Base-by-base conservation (phyloP, 2,888 invertebrate species). In the Agonum fuliginosum region DNA sequence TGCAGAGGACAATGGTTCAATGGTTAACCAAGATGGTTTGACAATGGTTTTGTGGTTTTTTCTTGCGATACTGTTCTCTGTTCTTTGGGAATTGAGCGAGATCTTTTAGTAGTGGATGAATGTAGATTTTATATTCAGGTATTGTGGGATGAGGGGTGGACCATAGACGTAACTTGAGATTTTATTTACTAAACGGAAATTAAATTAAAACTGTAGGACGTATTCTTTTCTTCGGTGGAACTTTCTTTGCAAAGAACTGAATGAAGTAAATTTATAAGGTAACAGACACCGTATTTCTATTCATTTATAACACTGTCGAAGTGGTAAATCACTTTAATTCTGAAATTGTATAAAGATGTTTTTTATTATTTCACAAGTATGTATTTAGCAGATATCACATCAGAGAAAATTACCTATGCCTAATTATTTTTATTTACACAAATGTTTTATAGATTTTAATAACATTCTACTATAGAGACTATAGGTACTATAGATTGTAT, bases 11-110 rank as follows among this genome's bases (percentile, higher is more conserved):
- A n/a, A n/a, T n/a, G 46, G 46, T 14, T 30, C 58, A 62, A 62
- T 62, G 58, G 58, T 62, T 62, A 62, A 62, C 58, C 27, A 62
- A 62, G 27, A 54, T 30, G 58, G 46, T 46, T 27, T 17, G 27
- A 62, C 58, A 62, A 62, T 62, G 58, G 54, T 46, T 54, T 30
- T 30, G 58, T 30, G 58, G 30, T 62, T 62, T 62, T 62, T 62
- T 62, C 58, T 62, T 17, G 14, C 27, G 58, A 62, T 62, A 62
- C 58, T 62, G 58, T 62, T 62, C 58, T 5, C 4, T 62, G 27
- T 30, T 30, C 58, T 30, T 27, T 27, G 12, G n/a, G 58, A 30
- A n/a, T 24, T 54, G 24, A 30, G 30, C 4, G 3, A 8, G 8
- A n/a, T n/a, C n/a, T n/a, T 48, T 20, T 48, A 48, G 19, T 20